Evolutionary conservation across 2,113 vertebrate species (phyloP), one percentile per base, ranked within the genome.

Genomic region (Thomomys bottae): DNA sequence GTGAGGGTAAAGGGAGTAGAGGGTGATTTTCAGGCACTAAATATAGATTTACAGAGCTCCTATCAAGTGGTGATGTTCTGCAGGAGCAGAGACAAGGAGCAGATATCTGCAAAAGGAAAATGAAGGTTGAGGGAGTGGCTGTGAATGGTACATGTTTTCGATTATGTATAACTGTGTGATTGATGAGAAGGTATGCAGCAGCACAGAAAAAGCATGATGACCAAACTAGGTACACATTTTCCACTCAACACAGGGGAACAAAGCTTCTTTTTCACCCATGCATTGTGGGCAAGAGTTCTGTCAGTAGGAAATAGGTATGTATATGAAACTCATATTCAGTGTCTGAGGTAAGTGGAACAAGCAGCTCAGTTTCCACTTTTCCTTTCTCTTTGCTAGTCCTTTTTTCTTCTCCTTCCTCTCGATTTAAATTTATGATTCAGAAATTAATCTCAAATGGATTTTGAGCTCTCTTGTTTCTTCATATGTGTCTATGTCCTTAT

Each of bases 361-460:
- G 68, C 49, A 71, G 42, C 42, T 86, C 38, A 12, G 26, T 75
- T 94, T 34, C 72, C 5, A 6, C 32, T 28, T 10, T 5, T 9
- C 8, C 23, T 17, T 54, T 17, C 26, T 84, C 18, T 24, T 63
- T 59, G 32, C 34, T 83, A 34, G 64, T 76, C 6, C 2, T 73
- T 68, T 78, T 86, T 57, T 91, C 34, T 59, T 57, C 15, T 76
- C 28, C 9, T 8, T 87, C 42, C 0, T 23, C 21, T 30, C n/a
- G 68, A 70, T 59, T 64, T 67, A 45, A 90, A 92, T 92, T 92
- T 95, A 89, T 87, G 92, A 61, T 89, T 89, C 70, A 83, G 94
- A 92, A 92, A 93, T 93, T 92, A 92, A 92, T 54, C 88, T 95
- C 76, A 92, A 57, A 70, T 57, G 76, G 93, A 95, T 68, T 93